phyloP scores from a whole-genome alignment of 2,888 invertebrate species.

The Leptinotarsa haldemani region DNA sequence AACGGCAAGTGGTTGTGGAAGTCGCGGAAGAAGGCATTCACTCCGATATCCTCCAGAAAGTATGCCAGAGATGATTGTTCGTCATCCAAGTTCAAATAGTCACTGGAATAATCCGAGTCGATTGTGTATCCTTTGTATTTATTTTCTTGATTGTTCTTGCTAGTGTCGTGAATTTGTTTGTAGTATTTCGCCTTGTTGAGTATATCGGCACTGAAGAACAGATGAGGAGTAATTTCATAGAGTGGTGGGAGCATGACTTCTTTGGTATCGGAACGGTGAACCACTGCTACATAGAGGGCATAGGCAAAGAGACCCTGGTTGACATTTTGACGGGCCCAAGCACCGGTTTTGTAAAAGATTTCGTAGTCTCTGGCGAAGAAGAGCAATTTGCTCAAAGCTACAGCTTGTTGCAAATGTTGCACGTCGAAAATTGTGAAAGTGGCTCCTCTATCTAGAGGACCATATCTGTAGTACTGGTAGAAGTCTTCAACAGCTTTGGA shows the following conservation, averaged over 20 bases:
- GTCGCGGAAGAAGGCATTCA: constrained; percentile 76
- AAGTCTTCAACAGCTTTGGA: constrained; percentile 71
- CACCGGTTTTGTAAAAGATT: constrained; percentile 77
- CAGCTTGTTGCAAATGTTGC: constrained; percentile 73
- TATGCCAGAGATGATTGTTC: constrained; percentile 73
- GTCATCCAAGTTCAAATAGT: constrained; percentile 68
- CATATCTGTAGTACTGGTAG: constrained; percentile 67
- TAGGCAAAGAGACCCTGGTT: constrained; percentile 80
- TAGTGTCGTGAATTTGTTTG: constrained; percentile 67
- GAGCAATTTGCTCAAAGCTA: constrained; percentile 75
- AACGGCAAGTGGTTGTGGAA: constrained; percentile 72
- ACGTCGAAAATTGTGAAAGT: constrained; percentile 74
- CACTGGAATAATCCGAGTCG: constrained; percentile 73
- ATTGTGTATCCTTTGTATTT: constrained; percentile 67
- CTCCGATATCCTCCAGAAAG: constrained; percentile 78
- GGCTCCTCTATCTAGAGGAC: constrained; percentile 71
- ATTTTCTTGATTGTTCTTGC: constrained; percentile 36
- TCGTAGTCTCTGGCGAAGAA: constrained; percentile 78
- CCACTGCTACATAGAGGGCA: constrained; percentile 72
- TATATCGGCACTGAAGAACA: constrained; percentile 77
- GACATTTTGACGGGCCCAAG: constrained; percentile 74
- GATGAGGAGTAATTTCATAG: constrained; percentile 79
- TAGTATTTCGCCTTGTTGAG: constrained; percentile 75
- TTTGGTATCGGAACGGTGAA: constrained; percentile 74
- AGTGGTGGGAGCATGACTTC: constrained; percentile 76